Conservation (phyloP, 2,888 invertebrate genomes). For the Mamestra brassicae region DNA sequence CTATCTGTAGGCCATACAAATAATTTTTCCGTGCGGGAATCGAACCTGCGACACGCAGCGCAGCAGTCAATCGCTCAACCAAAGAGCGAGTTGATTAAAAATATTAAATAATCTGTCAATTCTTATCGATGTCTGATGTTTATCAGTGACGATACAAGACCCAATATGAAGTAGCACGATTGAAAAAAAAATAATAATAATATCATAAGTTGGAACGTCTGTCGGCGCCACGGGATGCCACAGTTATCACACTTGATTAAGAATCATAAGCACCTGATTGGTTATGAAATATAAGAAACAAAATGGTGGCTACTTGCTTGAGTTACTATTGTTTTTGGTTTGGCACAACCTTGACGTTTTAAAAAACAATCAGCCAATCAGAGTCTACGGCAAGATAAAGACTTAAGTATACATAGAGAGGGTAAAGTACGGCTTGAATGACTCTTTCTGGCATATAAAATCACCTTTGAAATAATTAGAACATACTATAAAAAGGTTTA, state of each 20-base stretch:
- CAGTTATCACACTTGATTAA: slow-evolving; percentile 48
- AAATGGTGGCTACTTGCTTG: slow-evolving; percentile 27
- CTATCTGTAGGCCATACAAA: no score
- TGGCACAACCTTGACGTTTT: slow-evolving; percentile 4
- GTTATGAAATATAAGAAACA: slow-evolving; percentile 37
- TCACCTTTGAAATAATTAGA: background rate
- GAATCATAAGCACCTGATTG: slow-evolving; percentile 39
- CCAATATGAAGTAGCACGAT: slow-evolving; percentile 25
- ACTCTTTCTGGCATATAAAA: background rate
- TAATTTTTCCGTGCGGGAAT: no score
- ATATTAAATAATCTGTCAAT: slow-evolving; percentile 38
- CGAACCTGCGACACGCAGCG: no score
- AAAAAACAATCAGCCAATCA: slow-evolving; percentile 15
- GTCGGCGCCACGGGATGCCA: slow-evolving; percentile 41
- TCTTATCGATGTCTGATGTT: slow-evolving; percentile 42
- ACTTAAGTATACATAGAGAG: background rate
- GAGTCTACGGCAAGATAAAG: background rate
- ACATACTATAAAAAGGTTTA: background rate
- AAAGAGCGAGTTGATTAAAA: slow-evolving; percentile 30
- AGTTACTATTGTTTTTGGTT: slow-evolving; percentile 17
- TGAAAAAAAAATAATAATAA: slow-evolving; percentile 44
- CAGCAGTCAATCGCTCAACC: no score
- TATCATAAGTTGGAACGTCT: slow-evolving; percentile 38
- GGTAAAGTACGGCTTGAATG: background rate
- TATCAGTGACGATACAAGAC: slow-evolving; percentile 39